phyloP scores from a whole-genome alignment of 2,113 vertebrate species.

The Elephantulus edwardii region DNA sequence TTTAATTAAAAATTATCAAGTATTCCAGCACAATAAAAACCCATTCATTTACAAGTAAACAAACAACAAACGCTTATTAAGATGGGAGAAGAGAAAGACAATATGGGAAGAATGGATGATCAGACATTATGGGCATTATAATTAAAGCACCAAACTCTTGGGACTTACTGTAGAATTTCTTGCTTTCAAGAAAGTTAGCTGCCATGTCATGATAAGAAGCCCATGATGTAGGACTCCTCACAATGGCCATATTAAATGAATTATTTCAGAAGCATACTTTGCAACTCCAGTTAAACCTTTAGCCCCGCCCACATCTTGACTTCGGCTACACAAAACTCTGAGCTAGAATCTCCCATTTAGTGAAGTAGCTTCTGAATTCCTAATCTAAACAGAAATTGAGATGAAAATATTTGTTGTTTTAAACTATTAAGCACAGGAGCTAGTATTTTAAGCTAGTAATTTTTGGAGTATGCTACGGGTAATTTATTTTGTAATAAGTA shows the following conservation, averaged over 20 bases:
- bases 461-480: background rate
- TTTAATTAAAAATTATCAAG: too few relatives aligned
- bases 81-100: too few relatives aligned
- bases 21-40: too few relatives aligned
- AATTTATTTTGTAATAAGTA: background rate
- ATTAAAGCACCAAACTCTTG: too few relatives aligned
- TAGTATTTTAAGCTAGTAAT: too few relatives aligned
- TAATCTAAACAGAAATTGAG: background rate
- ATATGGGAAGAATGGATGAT: too few relatives aligned
- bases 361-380: background rate
- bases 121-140: too few relatives aligned
- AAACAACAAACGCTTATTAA: too few relatives aligned
- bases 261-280: background rate
- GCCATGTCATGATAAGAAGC: background rate
- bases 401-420: background rate
- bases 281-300: background rate
- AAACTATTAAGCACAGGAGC: too few relatives aligned
- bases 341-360: background rate
- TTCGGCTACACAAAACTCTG: background rate
- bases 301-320: slow-evolving; percentile 3
- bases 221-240: background rate
- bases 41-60: too few relatives aligned
- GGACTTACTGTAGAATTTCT: background rate
- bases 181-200: background rate
- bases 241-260: background rate